phyloP scores from a whole-genome alignment of 2,797 vertebrate species.

The Pelobates cultripes region DNA sequence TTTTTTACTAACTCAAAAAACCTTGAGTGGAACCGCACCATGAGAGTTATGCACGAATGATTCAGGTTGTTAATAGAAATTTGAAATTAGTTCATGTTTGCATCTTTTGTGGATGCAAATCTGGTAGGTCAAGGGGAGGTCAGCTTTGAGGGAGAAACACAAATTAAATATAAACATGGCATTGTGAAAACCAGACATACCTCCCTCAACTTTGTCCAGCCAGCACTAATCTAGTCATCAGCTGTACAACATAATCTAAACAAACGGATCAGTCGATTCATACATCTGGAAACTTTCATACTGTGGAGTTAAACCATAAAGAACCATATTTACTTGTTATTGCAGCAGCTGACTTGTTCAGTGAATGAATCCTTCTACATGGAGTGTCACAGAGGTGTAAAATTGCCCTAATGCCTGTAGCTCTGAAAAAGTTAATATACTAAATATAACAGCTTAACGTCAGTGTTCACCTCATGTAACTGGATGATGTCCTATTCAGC shows the following conservation, averaged over 20 bases:
- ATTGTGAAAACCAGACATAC: slow-evolving; percentile 82
- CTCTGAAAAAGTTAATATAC: no score
- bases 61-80: background rate
- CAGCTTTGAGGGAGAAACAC: slow-evolving; percentile 82
- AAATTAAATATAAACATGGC: slow-evolving; percentile 90
- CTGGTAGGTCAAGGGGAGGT: slow-evolving; percentile 82
- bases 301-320: slow-evolving; percentile 51
- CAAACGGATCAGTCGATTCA: slow-evolving; percentile 83
- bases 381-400: background rate
- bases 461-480: no score
- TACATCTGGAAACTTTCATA: slow-evolving; percentile 93
- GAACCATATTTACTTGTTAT: background rate
- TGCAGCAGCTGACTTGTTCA: background rate
- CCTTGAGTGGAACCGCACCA: background rate
- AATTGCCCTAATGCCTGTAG: no score
- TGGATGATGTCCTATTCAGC: no score
- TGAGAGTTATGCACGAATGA: background rate
- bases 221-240: slow-evolving; percentile 93
- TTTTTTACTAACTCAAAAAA: background rate
- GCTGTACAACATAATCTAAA: slow-evolving; percentile 91
- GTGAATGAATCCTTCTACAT: background rate
- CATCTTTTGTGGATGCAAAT: slow-evolving; percentile 77
- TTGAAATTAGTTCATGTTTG: slow-evolving; percentile 51
- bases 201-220: slow-evolving; percentile 82
- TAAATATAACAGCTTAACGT: no score